Conservation (phyloP, 1,140 invertebrate genomes). For the Kradibia gibbosae region DNA sequence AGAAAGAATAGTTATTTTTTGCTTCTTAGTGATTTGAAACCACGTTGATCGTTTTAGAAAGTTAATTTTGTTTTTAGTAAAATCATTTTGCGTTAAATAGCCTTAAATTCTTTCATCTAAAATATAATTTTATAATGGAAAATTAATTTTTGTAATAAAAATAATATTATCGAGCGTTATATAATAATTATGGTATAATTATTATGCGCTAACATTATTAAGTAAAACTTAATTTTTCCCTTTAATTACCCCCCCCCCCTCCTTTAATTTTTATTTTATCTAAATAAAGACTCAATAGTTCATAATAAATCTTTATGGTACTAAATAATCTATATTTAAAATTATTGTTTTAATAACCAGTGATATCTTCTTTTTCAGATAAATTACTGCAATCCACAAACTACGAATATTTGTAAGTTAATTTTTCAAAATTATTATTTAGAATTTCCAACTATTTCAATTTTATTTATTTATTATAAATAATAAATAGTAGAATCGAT, state of each 20-base stretch:
- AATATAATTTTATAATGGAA: neutral
- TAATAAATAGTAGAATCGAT: no score
- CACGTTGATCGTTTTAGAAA: conserved; percentile 7
- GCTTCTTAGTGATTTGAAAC: neutral
- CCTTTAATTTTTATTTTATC: no score
- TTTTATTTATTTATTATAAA: no score
- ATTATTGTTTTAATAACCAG: neutral
- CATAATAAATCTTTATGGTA: neutral
- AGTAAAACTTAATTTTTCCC: neutral
- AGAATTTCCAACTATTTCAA: neutral
- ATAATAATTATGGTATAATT: neutral
- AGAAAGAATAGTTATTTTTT: conserved; percentile 24
- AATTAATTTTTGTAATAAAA: neutral
- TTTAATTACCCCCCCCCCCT: no score
- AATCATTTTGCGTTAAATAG: neutral
- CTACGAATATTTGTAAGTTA: conserved; percentile 10
- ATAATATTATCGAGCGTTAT: neutral
- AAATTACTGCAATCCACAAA: neutral
- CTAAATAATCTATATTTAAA: neutral
- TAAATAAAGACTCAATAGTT: neutral
- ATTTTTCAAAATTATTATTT: neutral
- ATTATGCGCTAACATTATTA: neutral
- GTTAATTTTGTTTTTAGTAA: conserved; percentile 6
- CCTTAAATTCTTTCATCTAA: neutral
- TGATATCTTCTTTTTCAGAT: conserved; percentile 23